Conservation (phyloP, 2,113 vertebrate species). For the Propithecus coquereli region DNA sequence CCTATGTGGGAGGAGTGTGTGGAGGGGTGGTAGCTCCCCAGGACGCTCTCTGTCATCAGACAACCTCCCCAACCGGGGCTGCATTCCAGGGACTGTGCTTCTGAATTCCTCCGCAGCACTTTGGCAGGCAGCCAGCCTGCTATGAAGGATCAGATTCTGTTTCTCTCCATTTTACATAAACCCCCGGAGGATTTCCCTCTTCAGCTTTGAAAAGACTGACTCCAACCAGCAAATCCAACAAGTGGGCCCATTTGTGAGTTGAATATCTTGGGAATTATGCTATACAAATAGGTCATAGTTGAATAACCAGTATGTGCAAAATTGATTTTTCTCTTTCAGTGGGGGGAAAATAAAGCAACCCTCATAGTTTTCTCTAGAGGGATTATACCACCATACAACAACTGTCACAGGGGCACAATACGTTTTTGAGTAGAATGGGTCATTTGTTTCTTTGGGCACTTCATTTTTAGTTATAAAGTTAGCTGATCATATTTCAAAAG, state of each 20-base stretch:
- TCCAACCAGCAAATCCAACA: slow-evolving; percentile 53
- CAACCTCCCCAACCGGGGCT: neutral
- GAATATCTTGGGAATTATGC: slow-evolving; percentile 45
- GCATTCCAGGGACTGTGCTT: slow-evolving; percentile 7
- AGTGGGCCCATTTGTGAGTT: slow-evolving; percentile 49
- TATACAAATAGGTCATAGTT: slow-evolving; percentile 47
- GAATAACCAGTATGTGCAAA: slow-evolving; percentile 49
- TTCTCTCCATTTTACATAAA: slow-evolving; percentile 33
- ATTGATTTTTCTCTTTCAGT: slow-evolving; percentile 46
- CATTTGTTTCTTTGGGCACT: slow-evolving; percentile 54
- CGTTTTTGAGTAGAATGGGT: slow-evolving; percentile 44
- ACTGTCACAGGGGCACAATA: slow-evolving; percentile 21
- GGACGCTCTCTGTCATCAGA: neutral
- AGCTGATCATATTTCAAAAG: slow-evolving; percentile 63
- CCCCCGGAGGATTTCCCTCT: slow-evolving; percentile 21
- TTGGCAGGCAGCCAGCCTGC: slow-evolving; percentile 50
- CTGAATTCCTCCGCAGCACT: slow-evolving; percentile 41
- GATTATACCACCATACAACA: slow-evolving; percentile 17
- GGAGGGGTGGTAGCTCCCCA: neutral
- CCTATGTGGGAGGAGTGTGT: accelerated
- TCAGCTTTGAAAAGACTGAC: slow-evolving; percentile 46
- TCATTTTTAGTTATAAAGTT: slow-evolving; percentile 60
- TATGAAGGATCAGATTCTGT: slow-evolving; percentile 52
- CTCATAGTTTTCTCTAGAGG: neutral
- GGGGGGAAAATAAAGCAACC: neutral